These are phyloP conservation scores for Gymnothorax reevesii DNA, from an alignment of 2,797 vertebrate genomes.

Conservation along the genomic window DNA sequence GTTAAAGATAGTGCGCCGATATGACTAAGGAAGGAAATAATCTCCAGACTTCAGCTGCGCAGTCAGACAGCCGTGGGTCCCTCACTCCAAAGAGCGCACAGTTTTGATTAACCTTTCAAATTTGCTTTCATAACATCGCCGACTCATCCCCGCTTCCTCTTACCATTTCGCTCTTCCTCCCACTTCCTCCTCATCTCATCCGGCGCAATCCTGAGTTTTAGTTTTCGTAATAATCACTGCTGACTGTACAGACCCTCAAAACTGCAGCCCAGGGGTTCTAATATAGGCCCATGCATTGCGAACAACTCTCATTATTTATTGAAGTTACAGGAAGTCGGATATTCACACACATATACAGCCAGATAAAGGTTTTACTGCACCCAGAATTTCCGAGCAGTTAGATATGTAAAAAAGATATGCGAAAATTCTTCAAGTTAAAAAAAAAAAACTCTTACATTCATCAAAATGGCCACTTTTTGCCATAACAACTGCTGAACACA, in stretches of 20 bases:
- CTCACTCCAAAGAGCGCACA: constrained; percentile 62
- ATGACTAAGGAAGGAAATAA: neutral
- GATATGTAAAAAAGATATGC: no score
- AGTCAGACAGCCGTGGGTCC: constrained; percentile 57
- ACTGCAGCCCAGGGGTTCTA: neutral
- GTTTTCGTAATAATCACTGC: neutral
- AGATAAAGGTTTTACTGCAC: no score
- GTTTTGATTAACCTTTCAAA: constrained; percentile 64
- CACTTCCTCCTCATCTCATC: neutral
- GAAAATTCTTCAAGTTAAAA: no score
- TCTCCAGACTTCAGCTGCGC: constrained; percentile 55
- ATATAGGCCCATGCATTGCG: neutral
- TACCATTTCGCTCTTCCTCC: neutral
- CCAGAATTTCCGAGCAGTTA: no score
- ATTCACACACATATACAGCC: neutral
- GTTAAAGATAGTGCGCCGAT: constrained; percentile 10
- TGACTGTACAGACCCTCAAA: neutral
- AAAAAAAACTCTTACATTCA: no score
- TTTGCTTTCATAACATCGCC: constrained; percentile 25
- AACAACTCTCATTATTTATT: neutral
- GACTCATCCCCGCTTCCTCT: constrained; percentile 22
- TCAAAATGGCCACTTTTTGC: no score
- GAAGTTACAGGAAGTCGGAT: neutral
- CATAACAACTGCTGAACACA: no score
- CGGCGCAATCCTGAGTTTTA: neutral